Evolutionary conservation across 2,113 vertebrate species (phyloP).

Genomic region (Heliornis fulica): DNA sequence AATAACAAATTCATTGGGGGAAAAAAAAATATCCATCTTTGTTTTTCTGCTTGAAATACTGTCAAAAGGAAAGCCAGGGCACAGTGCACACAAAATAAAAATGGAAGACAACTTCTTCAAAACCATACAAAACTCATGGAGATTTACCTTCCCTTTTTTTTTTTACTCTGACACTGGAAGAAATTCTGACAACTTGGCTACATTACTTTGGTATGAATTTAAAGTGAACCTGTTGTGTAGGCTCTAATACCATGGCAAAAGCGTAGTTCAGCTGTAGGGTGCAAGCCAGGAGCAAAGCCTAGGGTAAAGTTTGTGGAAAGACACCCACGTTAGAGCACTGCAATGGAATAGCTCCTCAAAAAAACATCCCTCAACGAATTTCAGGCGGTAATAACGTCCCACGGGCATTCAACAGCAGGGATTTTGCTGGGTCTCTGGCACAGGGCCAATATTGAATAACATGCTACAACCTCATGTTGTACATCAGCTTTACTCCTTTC

Average conservation of each 20-base stretch:
- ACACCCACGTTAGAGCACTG: background rate
- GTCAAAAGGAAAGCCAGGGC: background rate
- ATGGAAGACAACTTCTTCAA: background rate
- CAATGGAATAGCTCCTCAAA: background rate
- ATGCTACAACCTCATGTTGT: rapidly evolving
- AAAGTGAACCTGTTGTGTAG: background rate
- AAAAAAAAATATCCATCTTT: background rate
- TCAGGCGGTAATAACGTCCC: background rate
- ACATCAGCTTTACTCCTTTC: background rate
- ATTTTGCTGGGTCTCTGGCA: background rate
- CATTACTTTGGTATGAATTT: background rate
- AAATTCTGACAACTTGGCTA: background rate
- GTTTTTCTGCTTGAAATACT: conserved; percentile 17
- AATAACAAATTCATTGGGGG: background rate
- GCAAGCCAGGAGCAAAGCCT: background rate
- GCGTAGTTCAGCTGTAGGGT: background rate
- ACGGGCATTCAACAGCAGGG: no score
- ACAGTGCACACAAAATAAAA: background rate
- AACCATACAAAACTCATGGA: background rate
- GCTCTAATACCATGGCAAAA: background rate
- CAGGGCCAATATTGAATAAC: background rate
- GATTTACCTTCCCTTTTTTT: background rate
- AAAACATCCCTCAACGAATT: background rate
- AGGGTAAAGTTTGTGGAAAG: background rate
- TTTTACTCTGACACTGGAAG: background rate